phyloP scores from a whole-genome alignment of 1,140 invertebrate genomes.

The Chymomyza costata region DNA sequence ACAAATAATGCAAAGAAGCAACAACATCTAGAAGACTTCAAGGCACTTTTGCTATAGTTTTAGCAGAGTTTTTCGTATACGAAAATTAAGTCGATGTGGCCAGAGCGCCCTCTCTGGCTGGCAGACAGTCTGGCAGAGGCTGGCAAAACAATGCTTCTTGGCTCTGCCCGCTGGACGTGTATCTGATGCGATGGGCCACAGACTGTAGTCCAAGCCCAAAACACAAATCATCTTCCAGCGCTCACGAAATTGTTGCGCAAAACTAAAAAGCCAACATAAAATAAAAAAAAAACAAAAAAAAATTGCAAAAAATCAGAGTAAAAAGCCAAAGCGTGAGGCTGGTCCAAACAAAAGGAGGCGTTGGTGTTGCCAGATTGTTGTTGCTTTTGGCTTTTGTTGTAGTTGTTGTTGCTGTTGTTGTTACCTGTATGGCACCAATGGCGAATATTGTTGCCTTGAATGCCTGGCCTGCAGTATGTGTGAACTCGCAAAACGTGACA shows the following conservation, averaged over 20 bases:
- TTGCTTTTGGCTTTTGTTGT: constrained; percentile 23
- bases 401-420: constrained; percentile 19
- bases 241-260: constrained; percentile 73
- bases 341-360: constrained; percentile 70
- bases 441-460: constrained; percentile 8
- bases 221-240: constrained; percentile 73
- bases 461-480: constrained; percentile 53
- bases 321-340: constrained; percentile 62
- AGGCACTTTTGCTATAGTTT: constrained; percentile 44
- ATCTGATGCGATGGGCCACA: constrained; percentile 61
- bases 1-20: constrained; percentile 66
- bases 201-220: constrained; percentile 49
- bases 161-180: constrained; percentile 68
- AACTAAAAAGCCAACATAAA: constrained; percentile 50
- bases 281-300: constrained; percentile 24
- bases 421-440: constrained; percentile 48
- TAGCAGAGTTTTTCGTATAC: constrained; percentile 18
- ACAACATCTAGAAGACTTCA: constrained; percentile 27
- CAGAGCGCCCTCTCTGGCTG: too few species aligned
- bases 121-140: too few species aligned
- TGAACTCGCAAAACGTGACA: constrained; percentile 73
- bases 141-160: constrained; percentile 39
- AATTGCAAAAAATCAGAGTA: constrained; percentile 58
- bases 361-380: constrained; percentile 69
- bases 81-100: constrained; percentile 56